Percentiles rank a stretch among this genome's conserved stretches.
Evolutionary conservation across 1,140 invertebrate genomes (phyloP).

Genomic region (Diplogasteroides magnus): DNA sequence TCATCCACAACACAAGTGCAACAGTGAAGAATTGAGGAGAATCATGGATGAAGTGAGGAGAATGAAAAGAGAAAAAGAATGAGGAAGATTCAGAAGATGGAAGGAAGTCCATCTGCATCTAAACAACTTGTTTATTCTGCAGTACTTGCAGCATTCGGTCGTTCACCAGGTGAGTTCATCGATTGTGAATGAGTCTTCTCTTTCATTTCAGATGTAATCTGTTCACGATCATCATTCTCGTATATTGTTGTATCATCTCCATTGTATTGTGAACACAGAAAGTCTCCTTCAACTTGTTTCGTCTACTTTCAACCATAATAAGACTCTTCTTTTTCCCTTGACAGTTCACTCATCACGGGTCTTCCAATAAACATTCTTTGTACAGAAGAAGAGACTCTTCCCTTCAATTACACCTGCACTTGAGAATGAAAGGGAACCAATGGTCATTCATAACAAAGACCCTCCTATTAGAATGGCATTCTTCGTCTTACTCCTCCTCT

Average conservation of each 20-base stretch:
- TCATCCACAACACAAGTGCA: slow-evolving; percentile 3
- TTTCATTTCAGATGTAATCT: slow-evolving; percentile 13
- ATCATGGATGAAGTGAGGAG: slow-evolving; percentile 9
- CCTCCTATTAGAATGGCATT: too few species aligned
- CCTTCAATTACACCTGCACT: too few species aligned
- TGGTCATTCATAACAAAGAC: too few species aligned
- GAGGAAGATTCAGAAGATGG: slow-evolving; percentile 18
- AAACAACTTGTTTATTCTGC: slow-evolving; percentile 26
- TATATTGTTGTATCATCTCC: slow-evolving; percentile 29
- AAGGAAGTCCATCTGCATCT: slow-evolving; percentile 8
- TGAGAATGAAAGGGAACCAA: too few species aligned
- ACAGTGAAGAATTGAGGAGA: slow-evolving; percentile 5
- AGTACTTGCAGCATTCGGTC: slow-evolving; percentile 9
- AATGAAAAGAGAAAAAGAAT: background rate
- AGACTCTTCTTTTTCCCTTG: background rate
- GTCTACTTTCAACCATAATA: slow-evolving; percentile 25
- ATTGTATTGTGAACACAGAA: slow-evolving; percentile 27
- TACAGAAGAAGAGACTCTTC: too few species aligned
- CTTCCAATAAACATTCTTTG: too few species aligned
- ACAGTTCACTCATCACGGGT: too few species aligned
- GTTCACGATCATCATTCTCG: slow-evolving; percentile 23
- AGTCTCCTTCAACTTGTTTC: slow-evolving; percentile 19
- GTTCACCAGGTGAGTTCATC: background rate
- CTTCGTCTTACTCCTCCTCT: too few species aligned
- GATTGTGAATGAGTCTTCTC: background rate